These are phyloP conservation scores for Nannoperca australis DNA, from an alignment of 2,797 vertebrate species.

Conservation along the genomic window DNA sequence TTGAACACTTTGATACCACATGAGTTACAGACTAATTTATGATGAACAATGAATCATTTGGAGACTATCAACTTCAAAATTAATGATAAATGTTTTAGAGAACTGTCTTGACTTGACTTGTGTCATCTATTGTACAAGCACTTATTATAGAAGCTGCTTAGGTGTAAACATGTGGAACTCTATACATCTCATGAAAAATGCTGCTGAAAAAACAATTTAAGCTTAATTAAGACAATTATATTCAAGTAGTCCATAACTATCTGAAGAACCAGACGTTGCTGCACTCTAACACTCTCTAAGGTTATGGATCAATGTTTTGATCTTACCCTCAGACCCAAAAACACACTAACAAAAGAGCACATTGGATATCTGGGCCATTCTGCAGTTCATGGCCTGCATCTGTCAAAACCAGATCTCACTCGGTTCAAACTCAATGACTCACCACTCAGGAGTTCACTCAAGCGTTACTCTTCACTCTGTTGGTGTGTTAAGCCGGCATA, in stretches of 20 bases:
- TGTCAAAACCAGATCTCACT: slow-evolving; percentile 49
- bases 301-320: not conserved
- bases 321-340: not conserved
- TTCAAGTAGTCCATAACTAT: not conserved
- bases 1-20: not conserved
- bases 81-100: not conserved
- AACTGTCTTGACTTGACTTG: not conserved
- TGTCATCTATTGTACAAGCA: not conserved
- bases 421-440: slow-evolving; percentile 51
- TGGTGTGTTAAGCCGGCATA: slow-evolving; percentile 22
- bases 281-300: not conserved
- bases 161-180: not conserved
- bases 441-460: slow-evolving; percentile 42
- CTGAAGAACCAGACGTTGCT: not conserved
- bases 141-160: not conserved
- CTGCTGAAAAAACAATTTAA: not conserved
- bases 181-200: not conserved
- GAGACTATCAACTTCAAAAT: not conserved
- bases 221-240: not conserved
- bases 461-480: slow-evolving; percentile 18
- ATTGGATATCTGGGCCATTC: not conserved
- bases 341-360: not conserved
- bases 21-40: not conserved
- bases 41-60: not conserved
- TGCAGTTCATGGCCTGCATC: slow-evolving; percentile 47